Percentiles rank a stretch among this genome's conserved stretches.
phyloP scores from a whole-genome alignment of 23 tunicate species.

The Styela plicata region DNA sequence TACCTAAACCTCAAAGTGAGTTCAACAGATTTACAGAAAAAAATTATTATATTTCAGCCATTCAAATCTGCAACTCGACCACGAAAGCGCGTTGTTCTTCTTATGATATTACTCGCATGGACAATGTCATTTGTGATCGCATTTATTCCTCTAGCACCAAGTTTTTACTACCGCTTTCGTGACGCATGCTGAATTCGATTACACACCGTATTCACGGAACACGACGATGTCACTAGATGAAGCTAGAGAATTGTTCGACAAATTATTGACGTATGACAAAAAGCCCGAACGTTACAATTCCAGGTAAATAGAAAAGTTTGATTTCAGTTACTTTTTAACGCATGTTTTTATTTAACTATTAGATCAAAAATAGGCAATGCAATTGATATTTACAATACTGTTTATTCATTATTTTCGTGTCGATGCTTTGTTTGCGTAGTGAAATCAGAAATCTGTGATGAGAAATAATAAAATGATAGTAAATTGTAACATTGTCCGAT shows the following conservation, averaged over 20 bases:
- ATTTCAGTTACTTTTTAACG: too few species aligned
- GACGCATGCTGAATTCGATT: slow-evolving; percentile 1
- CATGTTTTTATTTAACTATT: too few species aligned
- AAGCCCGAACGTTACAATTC: background rate
- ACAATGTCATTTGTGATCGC: slow-evolving; percentile 25
- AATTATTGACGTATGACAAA: slow-evolving; percentile 7
- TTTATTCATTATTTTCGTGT: too few species aligned
- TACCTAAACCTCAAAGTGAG: too few species aligned
- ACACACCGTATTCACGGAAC: slow-evolving; percentile 28
- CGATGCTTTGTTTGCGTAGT: too few species aligned
- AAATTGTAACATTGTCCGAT: too few species aligned
- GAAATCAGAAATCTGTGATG: too few species aligned
- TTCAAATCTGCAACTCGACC: slow-evolving; percentile 35
- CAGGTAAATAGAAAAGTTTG: too few species aligned
- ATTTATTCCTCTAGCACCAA: slow-evolving; percentile 15
- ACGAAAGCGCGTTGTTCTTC: background rate
- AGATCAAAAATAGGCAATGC: too few species aligned
- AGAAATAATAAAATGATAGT: too few species aligned
- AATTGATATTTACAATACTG: too few species aligned
- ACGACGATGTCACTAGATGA: background rate
- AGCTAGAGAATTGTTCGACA: slow-evolving; percentile 1
- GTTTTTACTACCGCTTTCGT: slow-evolving; percentile 2
- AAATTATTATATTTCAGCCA: slow-evolving; percentile 47
- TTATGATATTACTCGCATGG: slow-evolving; percentile 22
- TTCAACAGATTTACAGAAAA: too few species aligned